Evolutionary conservation across 2,888 invertebrate species (phyloP), one percentile per base, ranked within the genome.

Genomic region (Hololepta plana): DNA sequence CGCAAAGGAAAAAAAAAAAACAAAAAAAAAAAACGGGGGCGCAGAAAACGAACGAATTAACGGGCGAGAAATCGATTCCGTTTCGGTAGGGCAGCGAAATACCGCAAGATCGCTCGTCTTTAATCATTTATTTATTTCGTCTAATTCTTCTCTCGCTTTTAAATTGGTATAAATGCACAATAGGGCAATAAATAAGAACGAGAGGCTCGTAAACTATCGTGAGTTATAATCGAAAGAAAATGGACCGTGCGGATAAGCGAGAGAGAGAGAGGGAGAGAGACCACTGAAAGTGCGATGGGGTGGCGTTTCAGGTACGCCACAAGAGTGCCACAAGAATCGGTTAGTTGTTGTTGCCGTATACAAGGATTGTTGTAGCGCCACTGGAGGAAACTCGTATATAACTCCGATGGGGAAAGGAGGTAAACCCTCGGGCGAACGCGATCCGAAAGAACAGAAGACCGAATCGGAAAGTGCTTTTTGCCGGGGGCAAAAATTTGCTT

Each of bases 241-340:
- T 10, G 4, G 4, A 10, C 9, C 4, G 4, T 20, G 7, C 11
- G 11, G 11, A 20, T 20, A 20, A 20, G 9, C 11, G 10, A 20
- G 11, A 4, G 20, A 20, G 11, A 10, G 11, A 20, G 4, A 11
- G 20, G 4, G 20, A 4, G 20, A 20, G 7, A 6, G 11, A 9
- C 4, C 20, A 6, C 4, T 4, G 4, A 11, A 20, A 20, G 11
- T 10, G 20, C 11, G 7, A 11, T 10, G 11, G 9, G n/a, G n/a
- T n/a, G n/a, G n/a, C n/a, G n/a, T n/a, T n/a, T n/a, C n/a, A n/a
- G n/a, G 4, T 9, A 20, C 11, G 11, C 8, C 20, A 8, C 20
- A 20, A 8, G 20, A 11, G 20, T 20, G 7, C 20, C 9, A 20
- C 20, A 20, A 20, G 20, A 20, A 20, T 20, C 20, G 20, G 20